phyloP scores from a whole-genome alignment of 1,140 invertebrate genomes.

The Ganaspis sp. region DNA sequence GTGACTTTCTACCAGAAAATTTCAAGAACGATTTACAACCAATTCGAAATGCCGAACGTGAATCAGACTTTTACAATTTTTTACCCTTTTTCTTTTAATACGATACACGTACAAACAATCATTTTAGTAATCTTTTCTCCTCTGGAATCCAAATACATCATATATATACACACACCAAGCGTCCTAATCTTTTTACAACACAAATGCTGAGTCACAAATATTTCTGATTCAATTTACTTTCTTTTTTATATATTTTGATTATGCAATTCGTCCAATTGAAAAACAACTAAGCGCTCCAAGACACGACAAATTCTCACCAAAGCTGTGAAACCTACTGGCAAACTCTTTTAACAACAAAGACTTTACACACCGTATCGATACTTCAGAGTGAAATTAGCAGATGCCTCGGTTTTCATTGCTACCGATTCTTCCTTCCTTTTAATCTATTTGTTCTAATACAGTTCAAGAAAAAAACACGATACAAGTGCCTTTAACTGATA shows the following conservation, averaged over 20 bases:
- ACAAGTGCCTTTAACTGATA: conserved; percentile 24
- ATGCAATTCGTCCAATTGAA: neutral
- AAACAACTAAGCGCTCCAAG: conserved; percentile 11
- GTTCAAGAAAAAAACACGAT: neutral
- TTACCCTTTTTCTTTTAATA: neutral
- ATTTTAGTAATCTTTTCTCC: neutral
- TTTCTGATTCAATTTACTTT: too few relatives aligned
- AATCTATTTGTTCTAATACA: neutral
- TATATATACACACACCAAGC: conserved; percentile 1
- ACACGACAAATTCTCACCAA: neutral
- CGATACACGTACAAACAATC: neutral
- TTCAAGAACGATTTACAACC: conserved; percentile 11
- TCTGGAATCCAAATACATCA: neutral
- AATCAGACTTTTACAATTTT: neutral
- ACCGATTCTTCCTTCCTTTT: conserved; percentile 20
- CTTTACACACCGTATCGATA: conserved; percentile 12
- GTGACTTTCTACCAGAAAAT: neutral
- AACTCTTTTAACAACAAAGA: neutral
- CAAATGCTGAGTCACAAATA: too few relatives aligned
- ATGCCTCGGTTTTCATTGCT: conserved; percentile 18
- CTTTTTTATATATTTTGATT: too few relatives aligned
- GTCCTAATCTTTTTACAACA: neutral
- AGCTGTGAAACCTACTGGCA: conserved; percentile 22
- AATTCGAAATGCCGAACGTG: conserved; percentile 20
- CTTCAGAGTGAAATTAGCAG: neutral